Base-by-base conservation (phyloP, 2,113 vertebrate species). In the Cyprinodon brontotheroides region DNA sequence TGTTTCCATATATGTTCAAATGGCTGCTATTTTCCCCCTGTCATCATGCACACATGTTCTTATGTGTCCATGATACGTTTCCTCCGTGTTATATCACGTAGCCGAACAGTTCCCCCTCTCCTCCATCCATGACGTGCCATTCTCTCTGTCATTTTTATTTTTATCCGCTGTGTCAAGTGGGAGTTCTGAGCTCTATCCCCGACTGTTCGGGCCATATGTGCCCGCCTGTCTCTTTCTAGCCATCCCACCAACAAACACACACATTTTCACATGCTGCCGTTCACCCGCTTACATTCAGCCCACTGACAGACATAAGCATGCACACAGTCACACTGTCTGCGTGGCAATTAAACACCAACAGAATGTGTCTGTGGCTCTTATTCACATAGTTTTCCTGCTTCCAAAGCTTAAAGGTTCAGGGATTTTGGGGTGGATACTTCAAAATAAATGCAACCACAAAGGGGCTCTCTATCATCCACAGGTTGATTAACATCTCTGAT, bases 161-260 rank as follows among this genome's bases (percentile, higher is more conserved):
- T 80, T 82, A 80, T 90, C 82, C 80, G 72, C 70, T 62, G 45
- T 80, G 85, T 88, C 86, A 90, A 83, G 86, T 85, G 80, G 89
- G 85, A 87, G 82, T 86, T 81, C 78, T 83, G 81, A 84, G 85
- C 68, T 79, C 67, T 77, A 77, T 84, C 85, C 77, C 85, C 70
- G 45, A 89, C 86, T 88, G 89, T 85, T 89, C 60, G 14, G 76
- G 80, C 85, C 86, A 88, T 88, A 88, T 90, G 89, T 80, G 82
- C 79, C 85, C 80, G 82, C 84, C 70, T 78, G 84, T 85, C 68
- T 81, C 77, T 75, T 53, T 77, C 80, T 62, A 76, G 76, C 66
- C 75, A 74, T 76, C 80, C 67, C 68, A 81, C 70, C 60, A 76
- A 83, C 75, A 84, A 81, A 79, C 75, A 65, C 68, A 68, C 63